A percentile compares a stretch with the other conserved stretches of the same genome.
Conservation (phyloP, 2,888 invertebrate species). For the Sepioteuthis lessoniana region DNA sequence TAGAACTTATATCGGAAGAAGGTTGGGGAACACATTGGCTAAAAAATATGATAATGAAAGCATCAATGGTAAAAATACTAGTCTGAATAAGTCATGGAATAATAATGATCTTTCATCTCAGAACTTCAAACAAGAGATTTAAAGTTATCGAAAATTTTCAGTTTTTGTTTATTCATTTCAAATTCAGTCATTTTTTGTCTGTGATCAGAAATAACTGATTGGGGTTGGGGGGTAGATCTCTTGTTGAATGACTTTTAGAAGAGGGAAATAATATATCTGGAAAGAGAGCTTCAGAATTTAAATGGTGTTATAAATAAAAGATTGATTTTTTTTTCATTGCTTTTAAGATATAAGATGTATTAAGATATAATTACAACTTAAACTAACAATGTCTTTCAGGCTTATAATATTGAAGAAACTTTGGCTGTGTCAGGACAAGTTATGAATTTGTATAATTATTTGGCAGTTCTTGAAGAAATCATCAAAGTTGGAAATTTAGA, state of each 20-base stretch:
- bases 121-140: too few species aligned
- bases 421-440: constrained; percentile 72
- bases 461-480: constrained; percentile 72
- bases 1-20: too few species aligned
- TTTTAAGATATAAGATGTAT: too few species aligned
- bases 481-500: constrained; percentile 68
- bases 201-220: too few species aligned
- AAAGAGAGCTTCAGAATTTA: not conserved
- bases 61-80: too few species aligned
- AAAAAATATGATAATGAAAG: too few species aligned
- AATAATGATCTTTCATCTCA: not conserved
- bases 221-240: too few species aligned
- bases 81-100: not conserved
- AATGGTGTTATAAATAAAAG: too few species aligned
- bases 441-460: constrained; percentile 73
- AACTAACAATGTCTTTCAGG: constrained; percentile 61
- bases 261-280: not conserved
- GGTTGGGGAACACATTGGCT: too few species aligned
- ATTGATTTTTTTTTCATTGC: not conserved
- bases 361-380: not conserved
- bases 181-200: too few species aligned
- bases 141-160: too few species aligned
- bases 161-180: too few species aligned
- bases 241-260: not conserved
- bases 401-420: constrained; percentile 72